Evolutionary conservation across 2,113 vertebrate genomes (phyloP), one percentile per base, ranked within the genome.

Genomic region (Lagopus leucura): DNA sequence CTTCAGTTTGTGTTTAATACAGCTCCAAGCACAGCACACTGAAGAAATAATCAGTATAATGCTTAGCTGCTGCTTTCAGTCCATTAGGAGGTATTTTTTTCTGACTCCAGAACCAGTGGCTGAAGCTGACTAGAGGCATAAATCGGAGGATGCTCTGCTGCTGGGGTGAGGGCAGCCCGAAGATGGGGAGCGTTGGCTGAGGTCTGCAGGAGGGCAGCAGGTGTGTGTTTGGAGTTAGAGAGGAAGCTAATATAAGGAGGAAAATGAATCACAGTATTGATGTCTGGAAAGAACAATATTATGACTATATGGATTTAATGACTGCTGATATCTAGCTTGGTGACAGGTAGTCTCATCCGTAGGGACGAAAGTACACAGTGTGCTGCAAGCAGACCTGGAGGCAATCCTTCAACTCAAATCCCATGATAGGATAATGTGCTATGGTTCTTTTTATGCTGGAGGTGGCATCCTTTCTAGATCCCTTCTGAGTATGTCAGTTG

Each of bases 391-490:
- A 80, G 91, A 85, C 85, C 97, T 96, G 90, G 50, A 78, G 88
- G 97, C 95, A 93, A 79, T 25, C 67, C 73, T 74, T 92, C 48
- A 91, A 89, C 88, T 76, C 77, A 54, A 90, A 91, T 94, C 95
- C 95, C 93, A 83, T 93, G 96, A 96, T 88, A 93, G 87, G 86
- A 94, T 97, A 85, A 93, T 78, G 24, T 90, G 90, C 89, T 91
- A 63, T 94, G 93, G 80, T 61, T 93, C 61, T 89, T 91, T 91
- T 93, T 50, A 38, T 85, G 76, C 90, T 96, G 38, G 45, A 93
- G 82, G 79, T 74, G 93, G 94, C 90, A 63, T 93, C 91, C 92
- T 97, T 95, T 92, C 91, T 71, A 75, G 88, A 86, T 95, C 85
- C 91, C 91, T 94, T 94, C 95, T 89, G 92, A 94, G 61, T 91